Evolutionary conservation across 2,888 invertebrate genomes (phyloP), one percentile per base, ranked within the genome.

Genomic region (Dolichopus griseipennis): DNA sequence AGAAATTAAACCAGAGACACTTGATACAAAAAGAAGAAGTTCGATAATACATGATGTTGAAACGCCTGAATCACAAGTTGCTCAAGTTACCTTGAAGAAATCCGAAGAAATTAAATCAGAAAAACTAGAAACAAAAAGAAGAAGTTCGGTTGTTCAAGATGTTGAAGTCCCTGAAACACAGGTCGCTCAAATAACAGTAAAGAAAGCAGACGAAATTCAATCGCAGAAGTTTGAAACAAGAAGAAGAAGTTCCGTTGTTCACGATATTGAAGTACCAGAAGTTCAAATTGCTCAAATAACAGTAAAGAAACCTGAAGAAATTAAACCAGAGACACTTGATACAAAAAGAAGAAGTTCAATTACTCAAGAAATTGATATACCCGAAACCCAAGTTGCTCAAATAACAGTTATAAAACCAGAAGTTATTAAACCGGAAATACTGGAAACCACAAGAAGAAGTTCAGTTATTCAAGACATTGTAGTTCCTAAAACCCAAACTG

Each of bases 361-460:
- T 43, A 15, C 15, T 9, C 3, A 43, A 43, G 8, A 10, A 9
- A 43, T 43, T 15, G 43, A 43, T 10, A 12, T 15, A 27, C 5
- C n/a, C 4, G 61, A 20, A 64, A 34, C 33, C 15, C 52, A 61
- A 63, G 8, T 20, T 15, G 27, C n/a, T 2, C 20, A 61, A n/a
- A 61, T 18, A 61, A 61, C 21, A 27, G 20, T n/a, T n/a, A 34
- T 22, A 69, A 67, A 70, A 69, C 68, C 70, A 34, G 61, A 61
- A 61, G 61, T 8, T 61, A 15, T n/a, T n/a, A 61, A 61, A 61
- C 34, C 34, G 34, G 9, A 34, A 34, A 7, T 34, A 9, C 9
- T 34, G 34, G 9, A 34, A 34, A 34, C n/a, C n/a, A n/a, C n/a
- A n/a, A n/a, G n/a, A n/a, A n/a, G n/a, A n/a, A n/a, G n/a, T n/a